phyloP scores from a whole-genome alignment of 1,140 invertebrate species.

The Lordiphosa clarofinis region DNA sequence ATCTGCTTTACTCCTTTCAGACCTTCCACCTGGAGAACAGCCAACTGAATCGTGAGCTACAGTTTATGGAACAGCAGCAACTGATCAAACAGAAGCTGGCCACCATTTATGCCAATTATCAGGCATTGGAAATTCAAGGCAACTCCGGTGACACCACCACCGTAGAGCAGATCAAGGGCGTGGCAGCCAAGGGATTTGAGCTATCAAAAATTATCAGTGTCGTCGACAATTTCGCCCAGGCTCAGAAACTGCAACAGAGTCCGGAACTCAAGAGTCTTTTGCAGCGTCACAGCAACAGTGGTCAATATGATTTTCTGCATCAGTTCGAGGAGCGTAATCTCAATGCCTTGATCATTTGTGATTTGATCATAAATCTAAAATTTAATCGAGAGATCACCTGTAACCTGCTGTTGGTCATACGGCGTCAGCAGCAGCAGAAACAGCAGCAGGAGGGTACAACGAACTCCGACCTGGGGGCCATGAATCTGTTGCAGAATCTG shows the following conservation, averaged over 20 bases:
- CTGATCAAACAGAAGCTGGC: conserved; percentile 73
- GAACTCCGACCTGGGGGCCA: conserved; percentile 49
- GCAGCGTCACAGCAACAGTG: conserved; percentile 39
- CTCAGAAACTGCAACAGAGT: conserved; percentile 59
- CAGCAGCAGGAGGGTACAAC: conserved; percentile 11
- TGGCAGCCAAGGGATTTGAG: conserved; percentile 65
- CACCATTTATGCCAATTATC: conserved; percentile 61
- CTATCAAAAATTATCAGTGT: conserved; percentile 69
- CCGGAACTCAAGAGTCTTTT: conserved; percentile 47
- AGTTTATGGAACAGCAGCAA: conserved; percentile 79
- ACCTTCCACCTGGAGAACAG: conserved; percentile 80
- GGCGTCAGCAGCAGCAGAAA: conserved; percentile 60
- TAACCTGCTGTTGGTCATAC: conserved; percentile 63
- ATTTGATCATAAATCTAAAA: conserved; percentile 66
- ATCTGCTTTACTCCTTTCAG: conserved; percentile 42
- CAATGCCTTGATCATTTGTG: conserved; percentile 60
- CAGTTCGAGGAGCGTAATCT: conserved; percentile 66
- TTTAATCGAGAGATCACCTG: conserved; percentile 71
- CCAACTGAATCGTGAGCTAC: conserved; percentile 75
- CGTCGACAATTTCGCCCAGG: conserved; percentile 76
- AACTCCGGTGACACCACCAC: conserved; percentile 39
- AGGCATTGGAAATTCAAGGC: conserved; percentile 37
- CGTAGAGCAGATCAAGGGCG: conserved; percentile 69
- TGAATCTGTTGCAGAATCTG: conserved; percentile 62
- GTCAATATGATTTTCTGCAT: conserved; percentile 57